These are phyloP conservation scores for Chrysopa pallens DNA, from an alignment of 1,140 invertebrate species.

Conservation along the genomic window DNA sequence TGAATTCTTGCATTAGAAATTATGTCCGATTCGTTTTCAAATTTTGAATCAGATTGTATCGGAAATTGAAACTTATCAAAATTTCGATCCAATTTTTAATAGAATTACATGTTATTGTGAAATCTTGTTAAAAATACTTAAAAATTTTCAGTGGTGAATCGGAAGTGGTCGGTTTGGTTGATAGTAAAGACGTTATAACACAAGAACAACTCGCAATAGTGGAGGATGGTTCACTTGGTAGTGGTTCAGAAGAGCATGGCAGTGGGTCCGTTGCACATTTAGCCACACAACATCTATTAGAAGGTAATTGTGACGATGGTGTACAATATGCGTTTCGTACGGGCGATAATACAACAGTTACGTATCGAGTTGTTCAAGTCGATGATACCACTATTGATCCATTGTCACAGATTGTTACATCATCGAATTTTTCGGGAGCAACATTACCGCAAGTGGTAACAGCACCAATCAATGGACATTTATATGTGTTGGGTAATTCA, in stretches of 20 bases:
- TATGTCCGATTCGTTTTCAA: no score
- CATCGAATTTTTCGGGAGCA: constrained; percentile 10
- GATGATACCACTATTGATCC: constrained; percentile 13
- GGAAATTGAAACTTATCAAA: no score
- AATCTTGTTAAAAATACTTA: neutral
- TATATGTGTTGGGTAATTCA: constrained; percentile 35
- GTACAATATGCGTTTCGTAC: constrained; percentile 20
- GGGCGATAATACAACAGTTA: constrained; percentile 19
- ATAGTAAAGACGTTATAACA: constrained; percentile 14
- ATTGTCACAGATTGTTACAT: constrained; percentile 15
- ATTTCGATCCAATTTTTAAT: no score
- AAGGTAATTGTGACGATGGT: constrained; percentile 16
- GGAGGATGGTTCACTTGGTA: constrained; percentile 16
- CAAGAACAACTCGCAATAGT: constrained; percentile 10
- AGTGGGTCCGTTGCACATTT: constrained; percentile 17
- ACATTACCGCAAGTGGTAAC: constrained; percentile 17
- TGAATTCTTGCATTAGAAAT: no score
- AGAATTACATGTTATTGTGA: neutral
- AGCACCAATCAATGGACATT: constrained; percentile 24
- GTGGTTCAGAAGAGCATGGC: constrained; percentile 7
- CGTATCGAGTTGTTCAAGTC: constrained; percentile 21
- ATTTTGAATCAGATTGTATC: no score
- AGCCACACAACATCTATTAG: constrained; percentile 19
- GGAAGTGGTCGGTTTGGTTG: constrained; percentile 4
- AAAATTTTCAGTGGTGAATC: constrained; percentile 12